These are phyloP conservation scores for Taphrorychus bicolor DNA, from an alignment of 2,888 invertebrate species.

Conservation along the genomic window DNA sequence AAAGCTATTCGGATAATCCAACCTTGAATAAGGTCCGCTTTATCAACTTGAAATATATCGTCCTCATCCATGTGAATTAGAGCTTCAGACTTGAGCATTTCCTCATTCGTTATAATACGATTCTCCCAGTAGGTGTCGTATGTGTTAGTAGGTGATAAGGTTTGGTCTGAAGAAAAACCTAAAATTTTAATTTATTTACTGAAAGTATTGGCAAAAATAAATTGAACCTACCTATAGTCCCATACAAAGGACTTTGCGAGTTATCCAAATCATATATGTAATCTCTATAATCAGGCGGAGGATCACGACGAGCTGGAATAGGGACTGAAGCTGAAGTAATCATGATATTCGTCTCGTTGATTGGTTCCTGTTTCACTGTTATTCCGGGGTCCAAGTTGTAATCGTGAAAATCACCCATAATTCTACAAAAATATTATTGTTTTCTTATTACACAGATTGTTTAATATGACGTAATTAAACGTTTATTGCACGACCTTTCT, in stretches of 20 bases:
- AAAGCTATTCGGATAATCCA: too few relatives aligned
- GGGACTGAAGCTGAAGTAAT: constrained; percentile 69
- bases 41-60: constrained; percentile 88
- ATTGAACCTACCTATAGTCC: constrained; percentile 24
- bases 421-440: constrained; percentile 23
- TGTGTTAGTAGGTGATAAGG: constrained; percentile 35
- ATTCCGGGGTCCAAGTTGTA: constrained; percentile 69
- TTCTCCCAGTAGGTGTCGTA: constrained; percentile 58
- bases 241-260: constrained; percentile 64
- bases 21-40: constrained; percentile 79
- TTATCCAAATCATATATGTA: constrained; percentile 66
- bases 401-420: constrained; percentile 71
- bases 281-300: constrained; percentile 59
- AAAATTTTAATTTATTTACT: neutral
- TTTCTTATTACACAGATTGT: neutral
- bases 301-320: constrained; percentile 66
- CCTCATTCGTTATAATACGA: constrained; percentile 50
- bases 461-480: neutral
- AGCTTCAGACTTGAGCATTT: constrained; percentile 64
- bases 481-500: neutral
- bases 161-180: constrained; percentile 25
- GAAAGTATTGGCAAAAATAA: neutral
- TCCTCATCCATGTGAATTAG: constrained; percentile 84
- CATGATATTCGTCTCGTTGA: constrained; percentile 60
- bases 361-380: constrained; percentile 69